Conservation (phyloP, 2,888 invertebrate species). For the Conchocele bisecta region DNA sequence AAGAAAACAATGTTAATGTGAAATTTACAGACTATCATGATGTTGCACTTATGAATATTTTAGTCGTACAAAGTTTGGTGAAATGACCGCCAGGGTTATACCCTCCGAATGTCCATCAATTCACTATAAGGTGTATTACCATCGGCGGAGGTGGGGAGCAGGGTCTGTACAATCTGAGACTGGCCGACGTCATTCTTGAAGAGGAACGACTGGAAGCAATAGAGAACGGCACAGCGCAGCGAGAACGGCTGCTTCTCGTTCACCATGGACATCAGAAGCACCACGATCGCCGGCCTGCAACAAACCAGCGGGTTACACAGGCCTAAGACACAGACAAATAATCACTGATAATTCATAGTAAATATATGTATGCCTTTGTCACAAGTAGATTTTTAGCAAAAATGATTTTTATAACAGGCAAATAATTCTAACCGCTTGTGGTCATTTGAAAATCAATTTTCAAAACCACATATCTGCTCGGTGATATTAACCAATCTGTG, state of each 20-base stretch:
- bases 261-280: slow-evolving; percentile 97
- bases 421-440: no score
- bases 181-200: slow-evolving; percentile 96
- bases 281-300: slow-evolving; percentile 93
- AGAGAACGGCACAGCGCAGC: slow-evolving; percentile 95
- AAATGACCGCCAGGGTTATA: no score
- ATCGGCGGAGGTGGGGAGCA: slow-evolving; percentile 93
- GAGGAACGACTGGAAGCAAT: slow-evolving; percentile 98
- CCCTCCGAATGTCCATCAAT: no score
- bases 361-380: neutral
- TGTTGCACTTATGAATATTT: no score
- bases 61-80: no score
- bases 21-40: no score
- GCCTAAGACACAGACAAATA: neutral
- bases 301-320: neutral
- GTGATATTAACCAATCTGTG: no score
- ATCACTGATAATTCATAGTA: neutral
- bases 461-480: no score
- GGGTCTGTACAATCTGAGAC: slow-evolving; percentile 93
- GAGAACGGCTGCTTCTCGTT: slow-evolving; percentile 98
- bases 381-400: no score
- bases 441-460: no score
- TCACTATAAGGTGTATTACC: slow-evolving; percentile 84
- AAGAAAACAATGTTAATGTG: no score
- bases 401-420: no score